Conservation (phyloP, 2,113 vertebrate genomes). For the Pomatorhinus ruficollis region DNA sequence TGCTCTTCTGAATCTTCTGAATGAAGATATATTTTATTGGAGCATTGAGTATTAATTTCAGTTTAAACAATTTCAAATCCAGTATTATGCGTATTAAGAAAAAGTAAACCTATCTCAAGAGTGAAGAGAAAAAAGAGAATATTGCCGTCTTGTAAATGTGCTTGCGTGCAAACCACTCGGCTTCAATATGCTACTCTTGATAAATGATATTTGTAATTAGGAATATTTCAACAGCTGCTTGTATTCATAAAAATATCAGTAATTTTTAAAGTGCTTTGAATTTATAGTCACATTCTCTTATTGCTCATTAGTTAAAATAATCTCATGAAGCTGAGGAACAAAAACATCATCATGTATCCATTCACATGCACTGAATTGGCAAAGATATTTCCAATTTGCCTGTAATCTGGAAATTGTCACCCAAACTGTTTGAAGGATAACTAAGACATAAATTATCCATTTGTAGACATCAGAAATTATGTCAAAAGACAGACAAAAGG, state of each 20-base stretch:
- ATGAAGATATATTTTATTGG: not conserved
- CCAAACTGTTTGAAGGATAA: not conserved
- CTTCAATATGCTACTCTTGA: not conserved
- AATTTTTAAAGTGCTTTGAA: not conserved
- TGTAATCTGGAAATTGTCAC: not conserved
- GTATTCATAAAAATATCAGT: slow-evolving; percentile 1
- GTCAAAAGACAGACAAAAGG: not conserved
- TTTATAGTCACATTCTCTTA: not conserved
- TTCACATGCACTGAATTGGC: not conserved
- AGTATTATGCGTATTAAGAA: not conserved
- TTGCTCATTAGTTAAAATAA: not conserved
- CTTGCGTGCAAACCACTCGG: not conserved
- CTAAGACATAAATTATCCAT: not conserved
- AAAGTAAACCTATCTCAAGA: not conserved
- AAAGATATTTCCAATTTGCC: not conserved
- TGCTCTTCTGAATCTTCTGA: not conserved
- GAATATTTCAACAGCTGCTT: slow-evolving; percentile 5
- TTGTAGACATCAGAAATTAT: not conserved
- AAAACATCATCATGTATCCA: not conserved
- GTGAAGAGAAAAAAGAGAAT: not conserved
- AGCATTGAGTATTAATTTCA: not conserved
- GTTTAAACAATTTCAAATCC: not conserved
- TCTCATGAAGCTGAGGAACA: not conserved
- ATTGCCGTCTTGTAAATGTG: not conserved
- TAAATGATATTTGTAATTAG: slow-evolving; percentile 27